A percentile compares a stretch with the other conserved stretches of the same genome.
phyloP scores from a whole-genome alignment of 2,888 invertebrate species.

The Harmothoe impar region DNA sequence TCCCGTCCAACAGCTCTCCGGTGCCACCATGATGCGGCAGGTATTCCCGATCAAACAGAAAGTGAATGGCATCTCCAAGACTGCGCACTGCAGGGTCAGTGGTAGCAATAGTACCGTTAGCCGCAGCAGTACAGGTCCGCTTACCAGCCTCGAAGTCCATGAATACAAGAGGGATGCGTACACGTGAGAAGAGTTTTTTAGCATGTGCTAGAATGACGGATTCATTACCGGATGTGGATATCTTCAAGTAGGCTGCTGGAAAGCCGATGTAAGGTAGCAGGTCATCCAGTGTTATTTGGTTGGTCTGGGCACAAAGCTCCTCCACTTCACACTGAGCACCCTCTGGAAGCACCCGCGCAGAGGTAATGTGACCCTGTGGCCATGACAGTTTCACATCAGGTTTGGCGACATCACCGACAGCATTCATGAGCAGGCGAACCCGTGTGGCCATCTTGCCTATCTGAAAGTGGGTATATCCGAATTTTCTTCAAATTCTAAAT shows the following conservation, averaged over 20 bases:
- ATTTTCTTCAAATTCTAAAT: no score
- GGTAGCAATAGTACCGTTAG: not conserved
- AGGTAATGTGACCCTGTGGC: not conserved
- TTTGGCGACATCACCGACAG: not conserved
- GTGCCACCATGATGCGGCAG: constrained; percentile 8
- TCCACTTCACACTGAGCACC: not conserved
- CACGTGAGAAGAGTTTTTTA: not conserved
- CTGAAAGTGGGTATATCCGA: no score
- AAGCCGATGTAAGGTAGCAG: constrained; percentile 20
- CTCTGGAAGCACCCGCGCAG: not conserved
- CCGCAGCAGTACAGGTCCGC: not conserved
- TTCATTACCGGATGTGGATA: constrained; percentile 19
- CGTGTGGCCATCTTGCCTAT: not conserved
- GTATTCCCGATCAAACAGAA: constrained; percentile 19
- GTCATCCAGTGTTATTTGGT: not conserved
- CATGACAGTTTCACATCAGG: constrained; percentile 11
- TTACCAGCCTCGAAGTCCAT: constrained; percentile 28
- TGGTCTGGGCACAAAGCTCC: not conserved
- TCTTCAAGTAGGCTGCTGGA: not conserved
- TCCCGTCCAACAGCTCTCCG: constrained; percentile 11
- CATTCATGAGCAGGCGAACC: not conserved
- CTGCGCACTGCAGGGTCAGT: not conserved
- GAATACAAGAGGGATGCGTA: not conserved
- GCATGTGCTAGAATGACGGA: not conserved
- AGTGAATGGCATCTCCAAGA: not conserved